Evolutionary conservation across 2,888 invertebrate species (phyloP), one percentile per base, ranked within the genome.

Genomic region (Agonopterix subpropinquella): DNA sequence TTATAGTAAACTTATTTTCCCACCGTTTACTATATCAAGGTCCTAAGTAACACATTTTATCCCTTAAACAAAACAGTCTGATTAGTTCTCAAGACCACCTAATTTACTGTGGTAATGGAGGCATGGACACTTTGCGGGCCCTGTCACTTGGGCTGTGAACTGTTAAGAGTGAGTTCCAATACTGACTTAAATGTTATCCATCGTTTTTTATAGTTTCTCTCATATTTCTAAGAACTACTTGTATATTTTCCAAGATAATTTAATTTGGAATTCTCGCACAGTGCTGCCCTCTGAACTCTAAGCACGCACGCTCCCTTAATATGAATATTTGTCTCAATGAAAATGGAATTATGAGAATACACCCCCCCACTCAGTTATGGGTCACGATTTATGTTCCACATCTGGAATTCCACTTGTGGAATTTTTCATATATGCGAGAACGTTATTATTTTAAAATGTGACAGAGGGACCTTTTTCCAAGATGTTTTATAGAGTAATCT

Each of bases 311-410:
- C 68, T 58, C 53, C 58, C 62, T 64, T 77, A 77, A 77, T 80
- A 80, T 77, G 81, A 77, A 81, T 84, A 86, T 87, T 87, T 84
- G 86, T 86, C 83, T 85, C 85, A 85, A 85, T 84, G 81, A 82
- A 85, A 85, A 80, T 67, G 74, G 77, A 82, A 84, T 85, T 85
- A 85, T 73, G 80, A 73, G 63, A 66, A 69, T 71, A 73, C 73
- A 72, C 73, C 76, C 76, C 18, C 57, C 51, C 63, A 51, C 52
- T 43, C 53, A 53, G 63, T 70, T 69, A 66, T 66, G 76, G 77
- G 72, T 73, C 76, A 73, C 70, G 78, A 82, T 82, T 78, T 83
- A 82, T 80, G 70, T 65, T 65, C 67, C 60, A 61, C 68, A 68
- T 69, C 46, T 51, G 51, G 47, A 49, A 52, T 52, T 49, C 64